Percentiles rank a stretch among this genome's conserved stretches.
Evolutionary conservation across 2,888 invertebrate genomes (phyloP).

Genomic region (Eumacrocentrus americanus): DNA sequence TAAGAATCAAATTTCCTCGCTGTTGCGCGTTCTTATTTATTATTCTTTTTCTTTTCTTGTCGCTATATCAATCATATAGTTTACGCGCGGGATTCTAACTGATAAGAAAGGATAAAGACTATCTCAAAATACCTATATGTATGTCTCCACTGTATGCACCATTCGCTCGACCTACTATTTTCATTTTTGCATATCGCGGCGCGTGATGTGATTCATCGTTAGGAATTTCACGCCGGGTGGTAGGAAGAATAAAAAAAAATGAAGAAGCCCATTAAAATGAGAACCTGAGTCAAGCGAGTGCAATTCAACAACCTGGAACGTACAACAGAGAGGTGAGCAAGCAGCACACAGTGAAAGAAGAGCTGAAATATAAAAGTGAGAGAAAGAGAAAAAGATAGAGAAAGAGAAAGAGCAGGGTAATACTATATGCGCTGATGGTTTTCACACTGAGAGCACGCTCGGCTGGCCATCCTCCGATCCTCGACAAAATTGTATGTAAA

Average conservation of each 20-base stretch:
- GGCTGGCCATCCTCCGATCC: constrained; percentile 35
- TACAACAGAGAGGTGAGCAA: constrained; percentile 10
- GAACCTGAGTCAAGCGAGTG: constrained; percentile 37
- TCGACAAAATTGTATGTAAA: constrained; percentile 34
- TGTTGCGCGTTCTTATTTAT: background rate
- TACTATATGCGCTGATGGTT: constrained; percentile 30
- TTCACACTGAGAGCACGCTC: constrained; percentile 31
- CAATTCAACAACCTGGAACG: constrained; percentile 34
- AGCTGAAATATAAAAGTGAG: constrained; percentile 9
- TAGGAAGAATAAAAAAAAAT: constrained; percentile 30
- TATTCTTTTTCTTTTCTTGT: background rate
- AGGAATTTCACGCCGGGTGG: constrained; percentile 39
- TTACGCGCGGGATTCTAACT: background rate
- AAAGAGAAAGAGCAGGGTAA: constrained; percentile 26
- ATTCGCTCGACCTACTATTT: constrained; percentile 26
- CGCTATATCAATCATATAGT: background rate
- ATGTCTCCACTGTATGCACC: constrained; percentile 2
- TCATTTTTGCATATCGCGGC: constrained; percentile 28
- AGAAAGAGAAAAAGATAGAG: constrained; percentile 1
- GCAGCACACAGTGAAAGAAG: too few relatives aligned
- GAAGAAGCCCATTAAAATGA: constrained; percentile 34
- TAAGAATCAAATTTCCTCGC: constrained; percentile 26
- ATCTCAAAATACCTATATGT: constrained; percentile 11
- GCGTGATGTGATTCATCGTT: constrained; percentile 42
- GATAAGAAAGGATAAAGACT: background rate